Percentiles rank a stretch among this genome's conserved stretches.
phyloP scores from a whole-genome alignment of 2,113 vertebrate species.

The Pithys albifrons region DNA sequence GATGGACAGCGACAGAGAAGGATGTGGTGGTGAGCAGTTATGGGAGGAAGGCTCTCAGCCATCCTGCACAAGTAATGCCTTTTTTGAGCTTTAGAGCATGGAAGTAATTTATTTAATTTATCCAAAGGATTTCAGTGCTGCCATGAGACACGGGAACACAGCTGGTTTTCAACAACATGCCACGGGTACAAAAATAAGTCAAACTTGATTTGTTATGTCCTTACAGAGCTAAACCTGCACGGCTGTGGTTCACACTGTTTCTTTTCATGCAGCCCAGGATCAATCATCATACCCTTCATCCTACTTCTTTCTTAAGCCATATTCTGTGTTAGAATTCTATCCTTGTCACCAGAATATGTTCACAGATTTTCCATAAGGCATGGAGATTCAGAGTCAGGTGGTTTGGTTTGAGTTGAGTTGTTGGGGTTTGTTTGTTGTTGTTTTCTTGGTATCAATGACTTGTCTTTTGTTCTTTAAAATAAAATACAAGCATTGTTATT shows the following conservation, averaged over 20 bases:
- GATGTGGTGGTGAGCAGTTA: neutral
- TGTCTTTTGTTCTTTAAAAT: neutral
- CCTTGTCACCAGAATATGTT: neutral
- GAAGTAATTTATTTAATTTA: neutral
- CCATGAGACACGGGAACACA: neutral
- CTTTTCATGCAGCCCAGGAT: neutral
- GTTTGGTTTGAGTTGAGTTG: neutral
- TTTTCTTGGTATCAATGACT: neutral
- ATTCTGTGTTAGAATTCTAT: neutral
- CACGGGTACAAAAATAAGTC: neutral
- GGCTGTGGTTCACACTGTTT: neutral
- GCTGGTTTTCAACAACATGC: neutral
- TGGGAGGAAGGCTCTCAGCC: neutral
- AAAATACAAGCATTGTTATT: neutral
- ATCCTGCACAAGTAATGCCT: neutral
- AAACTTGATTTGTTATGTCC: neutral
- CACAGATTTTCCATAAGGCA: neutral
- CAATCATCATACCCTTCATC: fast-evolving
- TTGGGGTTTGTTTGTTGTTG: neutral
- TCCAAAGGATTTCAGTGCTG: neutral
- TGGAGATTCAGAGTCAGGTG: neutral
- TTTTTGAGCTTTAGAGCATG: neutral
- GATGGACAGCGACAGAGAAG: neutral
- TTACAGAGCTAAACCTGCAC: neutral
- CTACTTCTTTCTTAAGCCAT: neutral